Conservation (phyloP, 2,113 vertebrate species). For the Gymnobelideus leadbeateri region DNA sequence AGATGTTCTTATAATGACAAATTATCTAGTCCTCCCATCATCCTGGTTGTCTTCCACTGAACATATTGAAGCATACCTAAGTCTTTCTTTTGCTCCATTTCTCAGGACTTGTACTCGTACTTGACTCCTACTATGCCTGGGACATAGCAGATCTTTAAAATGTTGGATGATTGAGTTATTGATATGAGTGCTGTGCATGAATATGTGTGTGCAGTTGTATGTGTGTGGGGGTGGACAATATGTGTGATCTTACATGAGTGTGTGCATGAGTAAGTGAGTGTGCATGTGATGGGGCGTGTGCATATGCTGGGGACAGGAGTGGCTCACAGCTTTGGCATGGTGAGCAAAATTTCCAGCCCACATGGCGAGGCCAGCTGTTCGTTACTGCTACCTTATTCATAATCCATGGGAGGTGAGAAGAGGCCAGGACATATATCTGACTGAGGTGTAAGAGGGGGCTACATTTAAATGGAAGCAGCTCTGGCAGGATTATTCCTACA, state of each 20-base stretch:
- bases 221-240: background rate
- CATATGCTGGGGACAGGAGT: background rate
- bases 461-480: background rate
- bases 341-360: background rate
- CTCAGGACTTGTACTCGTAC: background rate
- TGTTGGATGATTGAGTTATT: background rate
- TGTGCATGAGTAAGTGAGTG: background rate
- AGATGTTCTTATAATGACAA: background rate
- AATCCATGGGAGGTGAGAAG: background rate
- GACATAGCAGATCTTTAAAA: background rate
- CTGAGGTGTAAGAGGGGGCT: background rate
- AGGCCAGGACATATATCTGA: background rate
- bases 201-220: background rate
- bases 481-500: background rate
- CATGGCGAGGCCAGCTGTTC: background rate
- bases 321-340: background rate
- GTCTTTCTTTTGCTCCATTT: background rate
- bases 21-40: background rate
- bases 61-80: background rate
- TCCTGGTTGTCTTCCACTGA: background rate
- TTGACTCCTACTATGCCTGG: background rate
- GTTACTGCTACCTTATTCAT: background rate
- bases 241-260: background rate
- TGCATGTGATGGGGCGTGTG: background rate
- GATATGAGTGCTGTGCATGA: background rate